Evolutionary conservation across 2,888 invertebrate genomes (phyloP), one percentile per base, ranked within the genome.

Genomic region (Ectemnius lituratus): DNA sequence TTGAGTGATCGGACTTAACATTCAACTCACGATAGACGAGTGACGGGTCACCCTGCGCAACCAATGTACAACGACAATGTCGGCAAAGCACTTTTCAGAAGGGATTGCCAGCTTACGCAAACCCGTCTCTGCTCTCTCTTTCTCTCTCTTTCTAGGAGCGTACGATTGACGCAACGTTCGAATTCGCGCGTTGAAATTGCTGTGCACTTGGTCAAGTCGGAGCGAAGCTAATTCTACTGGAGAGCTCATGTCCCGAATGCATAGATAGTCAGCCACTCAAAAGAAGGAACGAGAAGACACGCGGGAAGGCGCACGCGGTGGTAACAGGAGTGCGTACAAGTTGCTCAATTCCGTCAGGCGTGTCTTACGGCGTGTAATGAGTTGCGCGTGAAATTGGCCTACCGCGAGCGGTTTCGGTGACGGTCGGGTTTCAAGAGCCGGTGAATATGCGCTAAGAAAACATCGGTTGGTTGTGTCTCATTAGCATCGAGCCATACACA

Each of bases 21-120:
- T 87, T 86, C 87, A 86, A 59, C 70, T 60, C 70, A 72, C 71
- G 78, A 80, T 78, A 77, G 71, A 64, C 78, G 68, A 57, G 72
- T 72, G 74, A 59, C 70, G 67, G 73, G 67, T 69, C 70, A 73
- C 72, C 77, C 69, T 77, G 79, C 79, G 81, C 68, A 68, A 74
- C 62, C 71, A 67, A 68, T 79, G 68, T 67, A 37, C 49, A 68
- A 65, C 56, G 71, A 70, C 79, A 73, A 67, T 76, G 78, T 79
- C 68, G 79, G 82, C 84, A 84, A 81, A 45, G 86, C 87, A 86
- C 84, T 86, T 85, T 86, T 85, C 79, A 84, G 85, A 87, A 87
- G 86, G 87, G 87, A 37, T 37, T 37, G 87, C 83, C 82, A 79
- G 79, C 75, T 88, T 88, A 83, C 84, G 87, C 83, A 88, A 88